These are phyloP conservation scores for Etheostoma perlongum DNA, from an alignment of 2,797 vertebrate genomes.

Conservation along the genomic window DNA sequence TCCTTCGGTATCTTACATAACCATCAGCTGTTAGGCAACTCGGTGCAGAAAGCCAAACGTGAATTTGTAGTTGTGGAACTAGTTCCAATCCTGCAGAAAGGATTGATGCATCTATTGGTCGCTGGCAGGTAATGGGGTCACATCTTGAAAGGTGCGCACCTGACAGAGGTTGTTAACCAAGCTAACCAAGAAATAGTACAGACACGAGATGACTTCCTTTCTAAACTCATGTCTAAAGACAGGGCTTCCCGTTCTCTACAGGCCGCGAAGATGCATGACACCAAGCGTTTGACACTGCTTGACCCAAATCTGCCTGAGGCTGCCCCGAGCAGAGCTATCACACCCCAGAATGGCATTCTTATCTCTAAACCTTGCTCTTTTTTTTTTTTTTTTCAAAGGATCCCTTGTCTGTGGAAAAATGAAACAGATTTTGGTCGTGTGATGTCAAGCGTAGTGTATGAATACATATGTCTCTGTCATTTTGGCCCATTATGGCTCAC, in stretches of 20 bases:
- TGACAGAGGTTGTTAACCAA: neutral
- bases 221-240: constrained; percentile 32
- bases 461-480: constrained; percentile 53
- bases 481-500: constrained; percentile 29
- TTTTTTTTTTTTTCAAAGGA: neutral
- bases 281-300: constrained; percentile 62
- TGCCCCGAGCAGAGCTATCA: constrained; percentile 34
- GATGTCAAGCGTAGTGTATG: constrained; percentile 34
- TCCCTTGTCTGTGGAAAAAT: constrained; percentile 36
- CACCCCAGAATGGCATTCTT: constrained; percentile 25
- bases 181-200: neutral
- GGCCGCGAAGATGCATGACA: constrained; percentile 43
- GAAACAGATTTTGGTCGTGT: constrained; percentile 36
- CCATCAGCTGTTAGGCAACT: constrained; percentile 19
- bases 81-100: neutral
- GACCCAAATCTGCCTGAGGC: constrained; percentile 71
- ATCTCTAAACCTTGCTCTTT: constrained; percentile 18
- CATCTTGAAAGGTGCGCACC: neutral
- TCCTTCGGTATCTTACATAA: constrained; percentile 12
- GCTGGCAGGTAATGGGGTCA: constrained; percentile 1
- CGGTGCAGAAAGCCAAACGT: neutral
- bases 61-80: neutral
- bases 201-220: constrained; percentile 20
- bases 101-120: neutral
- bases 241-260: constrained; percentile 40